Base-by-base conservation (phyloP, 92 coral and sea anemone genomes). In the Epizoanthus stellaris region DNA sequence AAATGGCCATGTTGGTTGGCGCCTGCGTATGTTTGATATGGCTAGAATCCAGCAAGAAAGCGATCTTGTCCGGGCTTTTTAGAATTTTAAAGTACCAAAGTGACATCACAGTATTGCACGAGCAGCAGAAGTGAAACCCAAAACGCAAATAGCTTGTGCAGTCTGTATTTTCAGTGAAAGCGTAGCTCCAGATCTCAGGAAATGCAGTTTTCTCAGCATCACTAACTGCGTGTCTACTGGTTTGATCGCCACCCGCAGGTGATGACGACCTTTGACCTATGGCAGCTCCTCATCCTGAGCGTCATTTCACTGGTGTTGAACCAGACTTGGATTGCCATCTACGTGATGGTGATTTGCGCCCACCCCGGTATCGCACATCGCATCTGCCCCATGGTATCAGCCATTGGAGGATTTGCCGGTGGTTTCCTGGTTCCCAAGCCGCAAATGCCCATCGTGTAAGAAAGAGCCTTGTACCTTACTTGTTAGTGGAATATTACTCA, bases 331-430 rank as follows among this genome's bases (percentile, higher is more conserved):
- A 82, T 90, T 45, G 90, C 93, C 34, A 82, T 90, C 66, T 90
- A 90, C 81, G 81, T 86, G 90, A 86, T 90, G 90, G 90, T 90
- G 84, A 90, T 90, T 70, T 90, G 93, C 67, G 90, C 93, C 60
- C 81, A 82, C 40, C 93, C 93, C 59, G 66, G 47, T 68, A 75
- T 86, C 39, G 90, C 93, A 57, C 93, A 90, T 86, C 93, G 93
- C 39, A 81, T 90, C 71, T 90, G 93, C 75, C 93, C 93, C 11
- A 90, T 90, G 93, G 93, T 90, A 20, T 90, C 93, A 52, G 93
- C 93, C 8, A 90, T 90, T 64, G 93, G 93, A 36, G 93, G 93
- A 36, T 90, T 90, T 67, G 93, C 93, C 17, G 93, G 93, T 11
- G 93, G 93, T 7, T 90, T 90, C 69, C 66, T 90, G 14, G 93